Evolutionary conservation across 1,140 invertebrate species (phyloP).

Genomic region (Pogonomyrmex californicus): DNA sequence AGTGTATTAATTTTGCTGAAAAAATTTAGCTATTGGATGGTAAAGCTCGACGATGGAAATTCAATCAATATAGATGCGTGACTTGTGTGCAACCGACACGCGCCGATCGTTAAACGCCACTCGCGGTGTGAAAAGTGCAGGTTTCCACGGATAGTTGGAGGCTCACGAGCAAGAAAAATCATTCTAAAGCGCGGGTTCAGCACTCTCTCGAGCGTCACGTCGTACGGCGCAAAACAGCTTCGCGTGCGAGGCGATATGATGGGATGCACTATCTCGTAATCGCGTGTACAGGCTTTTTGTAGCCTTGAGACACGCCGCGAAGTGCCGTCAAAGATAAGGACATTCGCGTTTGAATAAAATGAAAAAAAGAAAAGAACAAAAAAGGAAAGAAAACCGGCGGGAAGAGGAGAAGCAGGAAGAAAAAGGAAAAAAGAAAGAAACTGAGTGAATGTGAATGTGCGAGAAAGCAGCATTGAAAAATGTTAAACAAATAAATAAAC

Average conservation of each 20-base stretch:
- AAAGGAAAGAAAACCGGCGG: background rate
- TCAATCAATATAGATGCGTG: conserved; percentile 54
- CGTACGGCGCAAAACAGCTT: conserved; percentile 58
- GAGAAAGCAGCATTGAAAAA: background rate
- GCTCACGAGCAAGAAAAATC: conserved; percentile 43
- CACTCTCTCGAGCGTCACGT: conserved; percentile 36
- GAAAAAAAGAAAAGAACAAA: conserved; percentile 65
- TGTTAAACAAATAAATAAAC: background rate
- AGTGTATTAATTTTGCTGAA: conserved; percentile 13
- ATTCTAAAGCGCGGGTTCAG: conserved; percentile 40
- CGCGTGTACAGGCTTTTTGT: conserved; percentile 83
- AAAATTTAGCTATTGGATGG: conserved; percentile 26
- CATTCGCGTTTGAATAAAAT: conserved; percentile 80
- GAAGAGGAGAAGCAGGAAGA: background rate
- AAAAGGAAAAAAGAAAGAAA: background rate
- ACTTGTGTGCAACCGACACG: conserved; percentile 49
- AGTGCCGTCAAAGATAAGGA: conserved; percentile 80
- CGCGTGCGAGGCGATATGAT: conserved; percentile 79
- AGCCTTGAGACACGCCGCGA: conserved; percentile 60
- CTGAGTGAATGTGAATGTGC: background rate
- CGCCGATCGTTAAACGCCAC: conserved; percentile 54
- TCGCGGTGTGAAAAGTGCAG: conserved; percentile 48
- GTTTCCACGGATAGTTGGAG: conserved; percentile 47
- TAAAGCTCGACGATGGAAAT: conserved; percentile 45
- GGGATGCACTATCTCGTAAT: conserved; percentile 83